Conservation (phyloP, 2,797 vertebrate genomes). For the Protonibea diacanthus region DNA sequence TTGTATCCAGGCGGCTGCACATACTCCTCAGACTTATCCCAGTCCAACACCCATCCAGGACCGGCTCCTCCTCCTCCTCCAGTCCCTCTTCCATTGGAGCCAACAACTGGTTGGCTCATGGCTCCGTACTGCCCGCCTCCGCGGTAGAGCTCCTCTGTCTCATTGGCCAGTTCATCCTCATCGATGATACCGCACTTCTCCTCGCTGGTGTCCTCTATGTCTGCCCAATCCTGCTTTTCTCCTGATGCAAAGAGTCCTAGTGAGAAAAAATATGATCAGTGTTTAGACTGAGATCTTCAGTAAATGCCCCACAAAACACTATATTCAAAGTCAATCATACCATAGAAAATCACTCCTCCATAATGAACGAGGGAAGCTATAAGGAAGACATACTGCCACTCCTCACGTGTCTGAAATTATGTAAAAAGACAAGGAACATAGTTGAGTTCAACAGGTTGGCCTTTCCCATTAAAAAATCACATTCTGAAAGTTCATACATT, state of each 20-base stretch:
- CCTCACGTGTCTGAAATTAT: conserved; percentile 90
- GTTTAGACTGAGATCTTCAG: not conserved
- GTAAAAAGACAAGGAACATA: not conserved
- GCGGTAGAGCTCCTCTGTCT: conserved; percentile 93
- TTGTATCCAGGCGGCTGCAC: conserved; percentile 84
- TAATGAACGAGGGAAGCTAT: conserved; percentile 97
- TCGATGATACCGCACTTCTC: conserved; percentile 99
- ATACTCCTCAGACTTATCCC: conserved; percentile 87
- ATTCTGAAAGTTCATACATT: not conserved
- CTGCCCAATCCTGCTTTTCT: conserved; percentile 97
- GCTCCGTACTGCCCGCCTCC: conserved; percentile 90
- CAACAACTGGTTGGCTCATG: conserved; percentile 79
- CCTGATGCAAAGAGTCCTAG: conserved; percentile 92
- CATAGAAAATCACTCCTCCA: conserved; percentile 96
- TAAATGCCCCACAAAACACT: not conserved
- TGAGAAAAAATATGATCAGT: not conserved
- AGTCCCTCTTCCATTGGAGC: conserved; percentile 77
- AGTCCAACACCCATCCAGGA: conserved; percentile 83
- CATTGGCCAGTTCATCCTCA: conserved; percentile 97
- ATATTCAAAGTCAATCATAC: conserved; percentile 67
- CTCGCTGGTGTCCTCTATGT: conserved; percentile 96
- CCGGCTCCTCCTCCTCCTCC: conserved; percentile 56
- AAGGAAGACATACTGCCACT: conserved; percentile 98
- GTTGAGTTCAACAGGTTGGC: not conserved
- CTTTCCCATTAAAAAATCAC: not conserved